Evolutionary conservation across 2,113 vertebrate genomes (phyloP), one percentile per base, ranked within the genome.

Genomic region (Crocuta crocuta): DNA sequence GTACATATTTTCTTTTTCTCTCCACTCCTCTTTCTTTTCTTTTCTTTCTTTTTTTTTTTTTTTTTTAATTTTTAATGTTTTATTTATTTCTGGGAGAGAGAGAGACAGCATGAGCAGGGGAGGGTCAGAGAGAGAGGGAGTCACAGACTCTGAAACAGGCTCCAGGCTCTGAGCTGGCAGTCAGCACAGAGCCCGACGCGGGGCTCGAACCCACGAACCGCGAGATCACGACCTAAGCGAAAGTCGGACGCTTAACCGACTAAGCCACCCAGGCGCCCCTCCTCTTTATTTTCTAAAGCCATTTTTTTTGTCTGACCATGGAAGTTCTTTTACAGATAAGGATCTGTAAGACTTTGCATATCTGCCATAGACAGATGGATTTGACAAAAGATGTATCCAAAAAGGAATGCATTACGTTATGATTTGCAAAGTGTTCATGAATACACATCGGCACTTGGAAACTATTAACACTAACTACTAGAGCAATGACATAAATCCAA

Each of bases 301-400:
- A 66, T 43, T 55, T 17, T 96, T 96, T 97, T 96, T 92, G n/a
- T 70, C 66, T 94, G 71, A 95, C 80, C 66, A 10, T 91, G 63
- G 61, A 97, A 95, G 33, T 94, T 95, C 35, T 84, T 97, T 89
- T 95, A 66, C 90, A 95, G 94, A 94, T 91, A 93, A 53, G 92
- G 45, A 79, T 96, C 81, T 95, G 23, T 92, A 92, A 89, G 86
- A 55, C 35, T 79, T 39, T 94, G 87, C 50, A 82, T 95, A 78
- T 91, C 84, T 94, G 45, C 81, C n/a, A n/a, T 43, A 93, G 95
- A 96, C 95, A 97, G 97, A 98, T 96, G 87, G 95, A 68, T 93
- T 97, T 95, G 92, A 97, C 95, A 97, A 92, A 97, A 97, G 94
- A 98, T 96, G 73, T 89, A 91, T 96, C 92, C 92, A 95, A 93